These are phyloP conservation scores for Brachypalpus laphriformis DNA, from an alignment of 2,888 invertebrate species.

Conservation along the genomic window DNA sequence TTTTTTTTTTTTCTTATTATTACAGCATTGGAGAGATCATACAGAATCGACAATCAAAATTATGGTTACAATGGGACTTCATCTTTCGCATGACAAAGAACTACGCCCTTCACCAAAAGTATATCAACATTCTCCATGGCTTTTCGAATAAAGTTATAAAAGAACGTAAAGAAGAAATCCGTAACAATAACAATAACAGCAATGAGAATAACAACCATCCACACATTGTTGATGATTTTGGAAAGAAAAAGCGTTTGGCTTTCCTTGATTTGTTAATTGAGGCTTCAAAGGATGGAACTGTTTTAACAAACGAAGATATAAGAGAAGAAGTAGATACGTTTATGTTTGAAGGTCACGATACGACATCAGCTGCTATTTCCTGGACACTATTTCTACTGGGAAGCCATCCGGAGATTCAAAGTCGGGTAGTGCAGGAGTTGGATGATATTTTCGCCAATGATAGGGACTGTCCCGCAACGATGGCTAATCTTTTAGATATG, in stretches of 20 bases:
- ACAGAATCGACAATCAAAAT: constrained; percentile 84
- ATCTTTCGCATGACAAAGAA: constrained; percentile 85
- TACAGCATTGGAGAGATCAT: constrained; percentile 84
- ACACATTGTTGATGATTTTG: constrained; percentile 80
- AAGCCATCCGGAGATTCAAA: constrained; percentile 81
- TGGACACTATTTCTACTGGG: constrained; percentile 82
- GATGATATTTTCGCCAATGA: constrained; percentile 83
- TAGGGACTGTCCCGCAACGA: constrained; percentile 83
- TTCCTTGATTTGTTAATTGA: constrained; percentile 85
- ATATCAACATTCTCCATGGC: constrained; percentile 82
- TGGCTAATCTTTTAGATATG: constrained; percentile 86
- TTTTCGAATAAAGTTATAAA: constrained; percentile 84
- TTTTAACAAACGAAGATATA: constrained; percentile 83
- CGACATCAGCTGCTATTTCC: constrained; percentile 83
- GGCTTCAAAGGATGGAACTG: constrained; percentile 84
- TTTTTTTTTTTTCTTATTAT: constrained; percentile 9
- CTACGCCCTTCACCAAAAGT: constrained; percentile 84
- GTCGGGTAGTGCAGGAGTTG: constrained; percentile 83
- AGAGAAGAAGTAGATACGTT: constrained; percentile 87
- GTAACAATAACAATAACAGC: constrained; percentile 75
- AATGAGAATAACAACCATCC: constrained; percentile 76
- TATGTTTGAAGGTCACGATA: constrained; percentile 85
- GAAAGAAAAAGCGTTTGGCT: constrained; percentile 84
- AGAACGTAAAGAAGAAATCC: constrained; percentile 82
- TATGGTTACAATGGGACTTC: constrained; percentile 86